A percentile compares a stretch with the other conserved stretches of the same genome.
Conservation (phyloP, 64 coral and sea anemone genomes). For the Dendronephthya gigantea region DNA sequence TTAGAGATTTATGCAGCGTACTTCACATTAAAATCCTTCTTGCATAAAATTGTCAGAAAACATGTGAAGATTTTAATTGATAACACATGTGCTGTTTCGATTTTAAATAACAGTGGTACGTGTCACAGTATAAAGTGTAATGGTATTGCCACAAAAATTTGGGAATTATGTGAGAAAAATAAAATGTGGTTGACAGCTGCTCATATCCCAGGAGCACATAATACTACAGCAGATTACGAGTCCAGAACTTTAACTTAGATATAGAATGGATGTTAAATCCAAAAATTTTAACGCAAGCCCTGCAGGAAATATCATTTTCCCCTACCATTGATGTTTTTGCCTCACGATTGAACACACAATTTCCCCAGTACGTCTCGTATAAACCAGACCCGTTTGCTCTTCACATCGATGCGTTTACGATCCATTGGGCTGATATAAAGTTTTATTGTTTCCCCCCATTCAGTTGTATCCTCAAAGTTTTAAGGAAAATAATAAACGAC, state of each 20-base stretch:
- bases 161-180: not conserved
- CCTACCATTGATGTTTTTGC: not conserved
- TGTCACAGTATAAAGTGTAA: too few relatives aligned
- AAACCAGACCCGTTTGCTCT: slow-evolving; percentile 7
- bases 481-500: slow-evolving; percentile 16
- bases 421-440: not conserved
- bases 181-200: not conserved
- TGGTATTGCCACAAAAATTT: slow-evolving; percentile 7
- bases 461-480: not conserved
- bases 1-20: slow-evolving; percentile 13
- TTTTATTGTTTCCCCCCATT: slow-evolving; percentile 26
- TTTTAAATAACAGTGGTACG: not conserved
- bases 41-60: not conserved
- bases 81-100: not conserved
- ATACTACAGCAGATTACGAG: too few relatives aligned
- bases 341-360: slow-evolving; percentile 6
- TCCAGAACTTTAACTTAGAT: too few relatives aligned
- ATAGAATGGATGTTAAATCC: too few relatives aligned
- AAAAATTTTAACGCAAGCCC: not conserved
- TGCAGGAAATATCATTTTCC: slow-evolving; percentile 11
- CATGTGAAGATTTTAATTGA: slow-evolving; percentile 4
- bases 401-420: not conserved
- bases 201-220: too few relatives aligned
- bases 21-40: not conserved
- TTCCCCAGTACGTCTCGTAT: slow-evolving; percentile 23